Evolutionary conservation across 1,140 invertebrate genomes (phyloP), one percentile per base, ranked within the genome.

Genomic region (Drosophila melanogaster): DNA sequence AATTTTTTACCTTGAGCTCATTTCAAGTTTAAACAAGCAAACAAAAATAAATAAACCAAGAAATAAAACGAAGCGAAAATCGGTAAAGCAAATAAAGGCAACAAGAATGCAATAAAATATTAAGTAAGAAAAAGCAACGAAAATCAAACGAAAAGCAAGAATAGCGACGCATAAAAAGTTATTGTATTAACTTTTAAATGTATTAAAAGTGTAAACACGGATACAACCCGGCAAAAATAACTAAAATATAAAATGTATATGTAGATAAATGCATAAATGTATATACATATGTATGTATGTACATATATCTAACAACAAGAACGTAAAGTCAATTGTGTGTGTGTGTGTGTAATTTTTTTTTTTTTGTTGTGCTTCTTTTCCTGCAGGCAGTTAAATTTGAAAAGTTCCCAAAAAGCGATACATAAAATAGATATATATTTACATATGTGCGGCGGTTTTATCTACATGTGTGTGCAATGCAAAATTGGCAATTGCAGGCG

Each of bases 401-500:
- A 46, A 57, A 35, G 11, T 15, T 24, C 3, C 14, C 15, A 22
- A 22, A 58, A 61, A 41, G 26, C 43, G 2, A 57, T 40, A 38
- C 37, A 17, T 19, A 44, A 46, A 35, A 22, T 62, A 59, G 59
- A 61, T 71, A 50, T 60, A 46, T 67, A 41, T 59, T 70, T 62
- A 86, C 44, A 38, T 51, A 61, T 67, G 47, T 26, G 61, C 22
- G 35, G 38, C 22, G 50, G 47, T 54, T 64, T 50, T 69, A 74
- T 58, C 59, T 78, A 78, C 49, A 74, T 79, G 84, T 84, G 84
- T 84, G 84, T 89, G 84, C 84, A 81, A 87, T 87, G 84, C 84
- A 87, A 87, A 87, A 87, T 87, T 87, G 84, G 84, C 76, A 87
- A 87, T 80, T 89, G 77, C 84, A 87, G 72, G 75, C 77, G 67